Base-by-base conservation (phyloP, 2,797 vertebrate species). In the Rhabdophis nuchalis region DNA sequence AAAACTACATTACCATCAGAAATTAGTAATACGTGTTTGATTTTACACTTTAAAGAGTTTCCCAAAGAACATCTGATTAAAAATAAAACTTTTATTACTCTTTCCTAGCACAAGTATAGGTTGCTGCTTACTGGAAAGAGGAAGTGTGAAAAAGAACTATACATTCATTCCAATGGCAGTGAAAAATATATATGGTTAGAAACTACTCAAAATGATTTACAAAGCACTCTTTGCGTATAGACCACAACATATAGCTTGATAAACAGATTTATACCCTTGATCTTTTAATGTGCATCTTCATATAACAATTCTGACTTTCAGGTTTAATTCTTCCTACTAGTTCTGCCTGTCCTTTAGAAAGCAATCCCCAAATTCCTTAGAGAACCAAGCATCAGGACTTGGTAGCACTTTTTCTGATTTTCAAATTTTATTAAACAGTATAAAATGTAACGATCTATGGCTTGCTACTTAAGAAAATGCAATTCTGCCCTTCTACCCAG, bases 401-500 rank as follows among this genome's bases (percentile, higher is more conserved):
- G 36, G 18, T 12, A 82, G 36, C 36, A 12, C 4, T 41, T 82
- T 82, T 82, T 77, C 36, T 82, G 36, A 46, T 46, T 82, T 46
- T 46, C 36, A 25, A 25, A 82, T 82, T 41, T 77, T 25, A 82
- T 41, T 23, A 41, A 82, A 25, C 36, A 46, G 36, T 36, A 36
- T 36, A 36, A 82, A 82, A 23, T 25, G 11, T 82, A 23, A 46
- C 25, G 72, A 41, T 41, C 4, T 46, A 11, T 12, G 20, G 36
- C 23, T 82, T 4, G 0, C 11, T 36, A 11, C 60, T 20, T 68
- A 41, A 41, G 23, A 7, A 53, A 23, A 6, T 61, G 41, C 36
- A 61, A 11, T 86, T 72, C 88, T 87, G 13, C 53, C 60, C 29
- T 93, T 46, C 94, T 96, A 97, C 57, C 92, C 96, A 97, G 97